phyloP scores from a whole-genome alignment of 2,888 invertebrate genomes.

The Andrena praecox region DNA sequence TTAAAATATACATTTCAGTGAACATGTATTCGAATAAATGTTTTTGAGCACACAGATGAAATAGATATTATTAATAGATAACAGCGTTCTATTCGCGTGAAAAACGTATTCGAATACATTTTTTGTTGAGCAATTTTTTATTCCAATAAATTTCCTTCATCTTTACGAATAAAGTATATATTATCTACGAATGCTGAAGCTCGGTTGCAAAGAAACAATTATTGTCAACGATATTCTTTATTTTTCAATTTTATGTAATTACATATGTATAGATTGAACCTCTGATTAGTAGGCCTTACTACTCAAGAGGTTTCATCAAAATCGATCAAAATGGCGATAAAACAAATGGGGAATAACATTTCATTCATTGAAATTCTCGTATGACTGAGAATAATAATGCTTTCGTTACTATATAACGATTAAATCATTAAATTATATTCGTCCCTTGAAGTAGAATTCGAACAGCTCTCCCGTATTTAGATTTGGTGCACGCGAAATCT shows the following conservation, averaged over 20 bases:
- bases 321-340: too few species aligned
- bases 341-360: too few species aligned
- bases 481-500: too few species aligned
- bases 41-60: background rate
- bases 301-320: too few species aligned
- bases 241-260: background rate
- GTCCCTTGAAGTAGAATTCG: too few species aligned
- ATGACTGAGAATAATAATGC: too few species aligned
- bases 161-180: background rate
- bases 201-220: background rate
- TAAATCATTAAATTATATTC: too few species aligned
- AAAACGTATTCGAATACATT: too few species aligned
- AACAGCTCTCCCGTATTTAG: too few species aligned
- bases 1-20: background rate
- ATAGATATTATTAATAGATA: background rate
- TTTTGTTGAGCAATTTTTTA: background rate
- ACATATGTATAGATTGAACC: background rate
- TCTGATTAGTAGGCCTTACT: background rate
- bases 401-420: too few species aligned
- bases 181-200: background rate
- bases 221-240: background rate
- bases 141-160: background rate
- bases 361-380: too few species aligned
- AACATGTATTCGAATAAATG: constrained; percentile 2
- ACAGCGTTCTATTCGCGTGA: too few species aligned